Percentiles rank a stretch among this genome's conserved stretches.
phyloP scores from a whole-genome alignment of 1,140 invertebrate species.

The Hycleus cichorii region DNA sequence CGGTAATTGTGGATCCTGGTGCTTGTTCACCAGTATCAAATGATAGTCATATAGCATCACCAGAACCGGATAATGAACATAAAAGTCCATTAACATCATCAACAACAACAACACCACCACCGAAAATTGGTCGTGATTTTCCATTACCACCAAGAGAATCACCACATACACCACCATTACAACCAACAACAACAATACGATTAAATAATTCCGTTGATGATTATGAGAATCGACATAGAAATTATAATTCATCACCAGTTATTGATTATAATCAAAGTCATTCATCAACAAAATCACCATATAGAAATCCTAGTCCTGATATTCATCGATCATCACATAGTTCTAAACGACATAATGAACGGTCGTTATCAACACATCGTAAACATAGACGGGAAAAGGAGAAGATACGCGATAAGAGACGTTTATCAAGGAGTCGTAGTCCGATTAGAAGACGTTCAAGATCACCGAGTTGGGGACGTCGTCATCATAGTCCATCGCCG shows the following conservation, averaged over 20 bases:
- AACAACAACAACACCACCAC: constrained; percentile 43
- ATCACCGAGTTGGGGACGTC: no score
- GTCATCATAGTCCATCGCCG: not conserved
- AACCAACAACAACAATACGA: not conserved
- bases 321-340: constrained; percentile 17
- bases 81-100: constrained; percentile 40
- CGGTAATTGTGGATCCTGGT: constrained; percentile 24
- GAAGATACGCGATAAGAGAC: constrained; percentile 41
- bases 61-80: constrained; percentile 37
- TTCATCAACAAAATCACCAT: constrained; percentile 5
- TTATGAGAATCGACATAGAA: constrained; percentile 12
- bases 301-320: constrained; percentile 31
- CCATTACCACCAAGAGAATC: constrained; percentile 26
- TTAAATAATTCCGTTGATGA: constrained; percentile 2
- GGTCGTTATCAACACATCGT: constrained; percentile 20
- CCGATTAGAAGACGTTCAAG: constrained; percentile 13
- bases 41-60: constrained; percentile 37
- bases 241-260: constrained; percentile 19
- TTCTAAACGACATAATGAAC: constrained; percentile 37
- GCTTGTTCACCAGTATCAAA: constrained; percentile 38
- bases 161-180: constrained; percentile 33
- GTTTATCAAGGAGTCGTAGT: constrained; percentile 33
- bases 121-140: constrained; percentile 24
- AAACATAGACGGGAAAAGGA: constrained; percentile 44
- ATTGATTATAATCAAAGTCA: constrained; percentile 17